phyloP scores from a whole-genome alignment of 2,888 invertebrate genomes.

The Polydrusus tereticollis region DNA sequence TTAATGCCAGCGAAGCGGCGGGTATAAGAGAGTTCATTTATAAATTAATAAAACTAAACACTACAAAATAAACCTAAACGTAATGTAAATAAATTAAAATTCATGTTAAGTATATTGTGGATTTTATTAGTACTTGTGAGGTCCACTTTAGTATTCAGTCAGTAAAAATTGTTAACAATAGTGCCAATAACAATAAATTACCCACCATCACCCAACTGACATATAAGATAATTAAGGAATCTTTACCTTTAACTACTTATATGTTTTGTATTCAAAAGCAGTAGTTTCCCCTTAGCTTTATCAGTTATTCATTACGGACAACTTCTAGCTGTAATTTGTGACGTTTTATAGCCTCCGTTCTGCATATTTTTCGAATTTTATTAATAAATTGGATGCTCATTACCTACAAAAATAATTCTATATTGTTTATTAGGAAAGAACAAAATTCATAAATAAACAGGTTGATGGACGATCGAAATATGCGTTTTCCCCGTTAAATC shows the following conservation, averaged over 20 bases:
- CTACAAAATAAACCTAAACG: neutral
- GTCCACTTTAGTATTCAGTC: slow-evolving; percentile 64
- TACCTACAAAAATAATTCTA: slow-evolving; percentile 6
- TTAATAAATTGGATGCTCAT: slow-evolving; percentile 9
- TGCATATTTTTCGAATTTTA: slow-evolving; percentile 40
- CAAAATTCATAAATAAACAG: too few relatives aligned
- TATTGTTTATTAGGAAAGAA: too few relatives aligned
- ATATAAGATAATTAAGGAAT: slow-evolving; percentile 46
- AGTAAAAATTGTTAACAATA: slow-evolving; percentile 65
- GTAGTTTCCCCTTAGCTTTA: slow-evolving; percentile 61
- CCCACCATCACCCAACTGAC: slow-evolving; percentile 60
- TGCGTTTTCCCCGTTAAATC: too few relatives aligned
- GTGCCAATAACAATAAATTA: slow-evolving; percentile 67
- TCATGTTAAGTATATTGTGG: slow-evolving; percentile 30
- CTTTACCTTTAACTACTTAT: slow-evolving; percentile 36
- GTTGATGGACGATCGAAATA: too few relatives aligned
- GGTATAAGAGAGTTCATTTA: too few relatives aligned
- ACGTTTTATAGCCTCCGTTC: slow-evolving; percentile 26
- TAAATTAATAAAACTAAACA: neutral
- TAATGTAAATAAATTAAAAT: slow-evolving; percentile 33
- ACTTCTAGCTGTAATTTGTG: slow-evolving; percentile 48
- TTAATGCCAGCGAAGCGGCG: too few relatives aligned
- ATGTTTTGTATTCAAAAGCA: slow-evolving; percentile 58
- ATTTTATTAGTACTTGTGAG: slow-evolving; percentile 57
- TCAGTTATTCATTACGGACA: slow-evolving; percentile 61